Conservation (phyloP, 2,113 vertebrate genomes). For the Desmodus rotundus region DNA sequence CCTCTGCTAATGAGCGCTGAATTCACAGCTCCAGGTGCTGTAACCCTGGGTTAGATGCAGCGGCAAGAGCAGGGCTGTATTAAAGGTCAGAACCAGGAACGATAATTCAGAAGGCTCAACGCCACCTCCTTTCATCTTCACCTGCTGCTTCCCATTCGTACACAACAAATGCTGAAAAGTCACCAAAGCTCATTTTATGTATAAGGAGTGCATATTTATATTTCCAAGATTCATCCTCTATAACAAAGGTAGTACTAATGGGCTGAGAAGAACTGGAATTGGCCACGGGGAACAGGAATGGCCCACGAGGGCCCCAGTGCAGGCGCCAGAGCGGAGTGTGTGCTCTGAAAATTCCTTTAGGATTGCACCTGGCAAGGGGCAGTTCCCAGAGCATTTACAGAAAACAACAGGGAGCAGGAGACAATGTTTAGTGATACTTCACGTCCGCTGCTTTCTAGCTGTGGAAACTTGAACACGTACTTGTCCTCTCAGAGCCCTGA, state of each 20-base stretch:
- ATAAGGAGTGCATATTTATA: slow-evolving; percentile 72
- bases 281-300: neutral
- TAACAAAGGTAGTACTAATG: neutral
- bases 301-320: neutral
- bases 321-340: accelerated
- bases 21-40: slow-evolving; percentile 65
- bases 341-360: neutral
- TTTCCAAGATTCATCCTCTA: slow-evolving; percentile 33
- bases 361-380: neutral
- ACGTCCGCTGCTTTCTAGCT: neutral
- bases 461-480: neutral
- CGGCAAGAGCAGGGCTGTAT: slow-evolving; percentile 67
- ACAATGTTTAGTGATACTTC: neutral
- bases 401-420: neutral
- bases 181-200: slow-evolving; percentile 67
- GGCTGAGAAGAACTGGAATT: neutral
- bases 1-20: slow-evolving; percentile 71
- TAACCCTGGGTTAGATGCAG: slow-evolving; percentile 75
- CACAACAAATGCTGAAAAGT: slow-evolving; percentile 75
- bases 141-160: slow-evolving; percentile 65
- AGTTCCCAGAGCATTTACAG: neutral
- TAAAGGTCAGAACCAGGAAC: slow-evolving; percentile 74
- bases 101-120: slow-evolving; percentile 79
- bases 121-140: slow-evolving; percentile 78
- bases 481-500: neutral